Conservation (phyloP, 2,888 invertebrate species). For the Hololepta plana region DNA sequence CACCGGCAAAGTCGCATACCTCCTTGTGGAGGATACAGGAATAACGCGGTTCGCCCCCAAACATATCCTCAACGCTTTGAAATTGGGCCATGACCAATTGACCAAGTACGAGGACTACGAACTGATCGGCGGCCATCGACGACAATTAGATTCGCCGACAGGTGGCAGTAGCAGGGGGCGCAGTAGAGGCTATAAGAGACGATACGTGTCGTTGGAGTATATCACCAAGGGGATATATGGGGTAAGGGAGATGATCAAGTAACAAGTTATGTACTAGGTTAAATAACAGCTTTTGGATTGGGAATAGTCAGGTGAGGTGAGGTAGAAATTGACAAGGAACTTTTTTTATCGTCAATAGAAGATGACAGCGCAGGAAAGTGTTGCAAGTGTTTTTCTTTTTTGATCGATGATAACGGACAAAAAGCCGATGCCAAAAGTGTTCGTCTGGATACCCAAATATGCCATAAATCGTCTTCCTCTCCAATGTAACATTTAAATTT, state of each 20-base stretch:
- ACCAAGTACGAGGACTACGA: constrained; percentile 21
- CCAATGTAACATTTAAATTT: too few species aligned
- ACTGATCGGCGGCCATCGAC: constrained; percentile 22
- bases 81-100: constrained; percentile 39
- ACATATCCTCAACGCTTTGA: constrained; percentile 56
- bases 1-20: constrained; percentile 56
- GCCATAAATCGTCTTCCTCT: too few species aligned
- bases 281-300: too few species aligned
- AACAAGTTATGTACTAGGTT: too few species aligned
- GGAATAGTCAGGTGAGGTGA: too few species aligned
- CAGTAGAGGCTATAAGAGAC: constrained; percentile 17
- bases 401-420: too few species aligned
- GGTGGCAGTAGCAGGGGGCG: constrained; percentile 14
- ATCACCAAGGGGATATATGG: constrained; percentile 19
- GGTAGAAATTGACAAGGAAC: too few species aligned
- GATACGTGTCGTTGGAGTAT: constrained; percentile 18
- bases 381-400: too few species aligned
- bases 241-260: too few species aligned
- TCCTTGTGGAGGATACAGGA: constrained; percentile 49
- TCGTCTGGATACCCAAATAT: too few species aligned
- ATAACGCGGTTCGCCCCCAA: constrained; percentile 55
- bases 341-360: constrained; percentile 2
- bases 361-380: too few species aligned
- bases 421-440: too few species aligned
- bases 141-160: constrained; percentile 16